phyloP scores from a whole-genome alignment of 2,888 invertebrate genomes.

The Scaptodrosophila latifasciaeformis region DNA sequence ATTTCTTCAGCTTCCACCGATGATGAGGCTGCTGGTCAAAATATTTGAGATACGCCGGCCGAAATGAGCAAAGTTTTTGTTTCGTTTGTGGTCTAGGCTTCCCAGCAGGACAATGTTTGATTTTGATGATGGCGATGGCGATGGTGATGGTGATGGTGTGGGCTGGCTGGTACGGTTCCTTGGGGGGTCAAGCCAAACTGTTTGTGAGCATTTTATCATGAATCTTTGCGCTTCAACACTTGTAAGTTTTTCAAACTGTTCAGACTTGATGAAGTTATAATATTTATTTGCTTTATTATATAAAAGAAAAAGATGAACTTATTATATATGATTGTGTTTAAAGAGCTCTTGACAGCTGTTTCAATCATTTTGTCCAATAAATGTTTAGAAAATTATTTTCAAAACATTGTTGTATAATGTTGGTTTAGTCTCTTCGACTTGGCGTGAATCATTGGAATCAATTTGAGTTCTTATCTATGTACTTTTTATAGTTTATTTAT shows the following conservation, averaged over 20 bases:
- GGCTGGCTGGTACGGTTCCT: too few relatives aligned
- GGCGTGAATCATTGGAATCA: too few relatives aligned
- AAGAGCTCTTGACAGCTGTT: slow-evolving; percentile 41
- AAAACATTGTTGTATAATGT: too few relatives aligned
- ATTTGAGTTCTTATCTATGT: too few relatives aligned
- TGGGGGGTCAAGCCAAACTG: not conserved
- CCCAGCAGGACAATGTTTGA: slow-evolving; percentile 17
- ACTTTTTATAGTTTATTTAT: too few relatives aligned
- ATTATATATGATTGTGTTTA: slow-evolving; percentile 21
- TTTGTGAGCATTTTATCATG: slow-evolving; percentile 50
- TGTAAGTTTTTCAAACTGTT: slow-evolving; percentile 21
- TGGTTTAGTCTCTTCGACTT: too few relatives aligned
- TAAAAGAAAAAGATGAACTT: slow-evolving; percentile 20
- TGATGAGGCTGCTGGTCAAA: slow-evolving; percentile 17
- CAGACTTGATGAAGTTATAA: slow-evolving; percentile 57
- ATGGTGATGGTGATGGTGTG: too few relatives aligned
- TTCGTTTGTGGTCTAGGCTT: slow-evolving; percentile 13
- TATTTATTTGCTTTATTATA: slow-evolving; percentile 58
- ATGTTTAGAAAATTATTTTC: too few relatives aligned
- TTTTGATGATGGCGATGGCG: slow-evolving; percentile 22
- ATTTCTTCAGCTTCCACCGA: slow-evolving; percentile 22
- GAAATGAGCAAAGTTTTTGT: slow-evolving; percentile 33
- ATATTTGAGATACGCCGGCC: slow-evolving; percentile 23
- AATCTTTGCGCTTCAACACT: slow-evolving; percentile 71
- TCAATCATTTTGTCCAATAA: too few relatives aligned